Conservation (phyloP, 2,888 invertebrate genomes). For the Epinotia demarniana region DNA sequence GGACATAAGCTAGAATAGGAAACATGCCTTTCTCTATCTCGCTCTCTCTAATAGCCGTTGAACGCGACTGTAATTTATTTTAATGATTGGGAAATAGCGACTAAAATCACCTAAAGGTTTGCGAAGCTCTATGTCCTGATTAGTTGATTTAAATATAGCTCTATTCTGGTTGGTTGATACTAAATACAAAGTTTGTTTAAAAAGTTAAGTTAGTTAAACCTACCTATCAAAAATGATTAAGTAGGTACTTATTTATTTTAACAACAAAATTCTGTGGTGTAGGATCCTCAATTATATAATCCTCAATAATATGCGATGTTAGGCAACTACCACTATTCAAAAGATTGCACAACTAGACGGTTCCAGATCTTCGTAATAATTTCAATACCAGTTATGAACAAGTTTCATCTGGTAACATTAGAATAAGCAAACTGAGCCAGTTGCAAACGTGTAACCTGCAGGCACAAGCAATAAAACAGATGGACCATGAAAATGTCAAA, state of each 20-base stretch:
- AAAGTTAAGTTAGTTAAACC: too few species aligned
- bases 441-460: conserved; percentile 25
- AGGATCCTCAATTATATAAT: not conserved
- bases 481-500: conserved; percentile 26
- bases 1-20: too few species aligned
- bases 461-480: conserved; percentile 18
- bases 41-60: too few species aligned
- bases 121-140: too few species aligned
- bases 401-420: conserved; percentile 14
- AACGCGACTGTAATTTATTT: too few species aligned
- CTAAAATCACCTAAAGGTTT: too few species aligned
- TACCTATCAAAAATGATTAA: too few species aligned
- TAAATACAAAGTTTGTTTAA: too few species aligned
- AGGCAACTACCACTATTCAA: not conserved
- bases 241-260: not conserved
- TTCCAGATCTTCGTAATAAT: not conserved
- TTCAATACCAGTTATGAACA: conserved; percentile 7
- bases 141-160: too few species aligned
- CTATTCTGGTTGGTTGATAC: too few species aligned
- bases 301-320: not conserved
- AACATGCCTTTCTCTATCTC: too few species aligned
- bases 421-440: conserved; percentile 18
- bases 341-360: not conserved
- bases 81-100: too few species aligned
- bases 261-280: not conserved